These are phyloP conservation scores for Drosophila fungiperda DNA, from an alignment of 2,888 invertebrate genomes.

Conservation along the genomic window DNA sequence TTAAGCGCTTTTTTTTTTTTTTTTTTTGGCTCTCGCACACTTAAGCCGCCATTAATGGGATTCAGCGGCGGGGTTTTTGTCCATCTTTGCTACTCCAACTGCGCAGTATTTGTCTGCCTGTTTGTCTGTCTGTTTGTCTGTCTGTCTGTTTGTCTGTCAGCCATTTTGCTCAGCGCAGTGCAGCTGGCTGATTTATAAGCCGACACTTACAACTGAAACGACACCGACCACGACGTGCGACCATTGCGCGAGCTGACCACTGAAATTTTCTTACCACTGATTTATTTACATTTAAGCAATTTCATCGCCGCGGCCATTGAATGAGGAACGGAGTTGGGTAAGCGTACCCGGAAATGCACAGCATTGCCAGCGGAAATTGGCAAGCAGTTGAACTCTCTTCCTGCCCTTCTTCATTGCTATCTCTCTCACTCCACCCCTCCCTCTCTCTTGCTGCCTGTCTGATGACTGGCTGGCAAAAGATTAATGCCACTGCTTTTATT, in stretches of 20 bases:
- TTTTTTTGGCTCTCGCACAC: slow-evolving; percentile 43
- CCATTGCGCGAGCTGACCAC: slow-evolving; percentile 66
- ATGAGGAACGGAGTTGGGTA: not conserved
- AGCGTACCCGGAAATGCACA: slow-evolving; percentile 62
- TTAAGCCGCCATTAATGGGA: slow-evolving; percentile 73
- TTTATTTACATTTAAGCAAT: slow-evolving; percentile 83
- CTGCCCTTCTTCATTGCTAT: not conserved
- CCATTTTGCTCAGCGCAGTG: slow-evolving; percentile 57
- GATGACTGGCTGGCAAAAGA: slow-evolving; percentile 48
- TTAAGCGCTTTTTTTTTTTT: slow-evolving; percentile 51
- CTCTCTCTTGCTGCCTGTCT: not conserved
- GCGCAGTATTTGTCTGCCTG: slow-evolving; percentile 29
- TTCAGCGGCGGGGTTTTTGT: slow-evolving; percentile 17
- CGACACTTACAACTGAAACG: slow-evolving; percentile 70
- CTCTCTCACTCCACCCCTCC: not conserved
- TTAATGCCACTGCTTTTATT: slow-evolving; percentile 75
- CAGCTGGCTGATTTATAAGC: slow-evolving; percentile 76
- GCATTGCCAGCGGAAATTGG: slow-evolving; percentile 79
- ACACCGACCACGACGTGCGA: slow-evolving; percentile 24
- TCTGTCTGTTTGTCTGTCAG: slow-evolving; percentile 49
- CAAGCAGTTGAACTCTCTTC: slow-evolving; percentile 55
- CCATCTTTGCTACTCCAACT: not conserved
- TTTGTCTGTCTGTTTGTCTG: slow-evolving; percentile 14
- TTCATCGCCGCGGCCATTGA: slow-evolving; percentile 70
- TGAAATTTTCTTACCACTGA: slow-evolving; percentile 82